phyloP scores from a whole-genome alignment of 2,113 vertebrate species.

The Anseranas semipalmata region DNA sequence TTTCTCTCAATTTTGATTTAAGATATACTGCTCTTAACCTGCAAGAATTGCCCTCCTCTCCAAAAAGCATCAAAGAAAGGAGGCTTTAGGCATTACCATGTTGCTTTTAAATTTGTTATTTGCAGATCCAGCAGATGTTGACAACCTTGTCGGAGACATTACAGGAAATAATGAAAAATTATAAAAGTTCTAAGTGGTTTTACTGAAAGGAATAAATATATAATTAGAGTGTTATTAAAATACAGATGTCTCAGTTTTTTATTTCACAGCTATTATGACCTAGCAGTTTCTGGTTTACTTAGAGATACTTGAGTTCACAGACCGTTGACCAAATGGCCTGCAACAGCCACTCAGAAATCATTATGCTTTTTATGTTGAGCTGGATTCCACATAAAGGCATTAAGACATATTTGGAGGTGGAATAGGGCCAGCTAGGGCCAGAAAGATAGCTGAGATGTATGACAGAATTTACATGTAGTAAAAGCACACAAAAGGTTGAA shows the following conservation, averaged over 20 bases:
- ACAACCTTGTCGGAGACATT: background rate
- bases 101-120: conserved; percentile 28
- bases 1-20: background rate
- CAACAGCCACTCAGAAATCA: conserved; percentile 40
- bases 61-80: conserved; percentile 1
- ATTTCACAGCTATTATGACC: conserved; percentile 41
- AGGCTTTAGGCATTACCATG: background rate
- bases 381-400: conserved; percentile 35
- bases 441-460: conserved; percentile 42
- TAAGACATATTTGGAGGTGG: conserved; percentile 58
- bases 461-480: background rate
- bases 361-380: conserved; percentile 60
- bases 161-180: conserved; percentile 22
- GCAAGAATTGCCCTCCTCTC: background rate
- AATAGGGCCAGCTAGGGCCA: conserved; percentile 30
- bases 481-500: background rate
- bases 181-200: conserved; percentile 25
- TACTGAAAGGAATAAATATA: conserved; percentile 59
- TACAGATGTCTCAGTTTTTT: conserved; percentile 53
- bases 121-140: background rate
- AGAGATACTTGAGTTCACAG: conserved; percentile 65
- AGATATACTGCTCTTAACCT: background rate
- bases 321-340: conserved; percentile 46
- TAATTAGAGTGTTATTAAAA: conserved; percentile 40
- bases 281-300: conserved; percentile 54